Evolutionary conservation across 2,113 vertebrate species (phyloP).

Genomic region (Hippocampus comes): DNA sequence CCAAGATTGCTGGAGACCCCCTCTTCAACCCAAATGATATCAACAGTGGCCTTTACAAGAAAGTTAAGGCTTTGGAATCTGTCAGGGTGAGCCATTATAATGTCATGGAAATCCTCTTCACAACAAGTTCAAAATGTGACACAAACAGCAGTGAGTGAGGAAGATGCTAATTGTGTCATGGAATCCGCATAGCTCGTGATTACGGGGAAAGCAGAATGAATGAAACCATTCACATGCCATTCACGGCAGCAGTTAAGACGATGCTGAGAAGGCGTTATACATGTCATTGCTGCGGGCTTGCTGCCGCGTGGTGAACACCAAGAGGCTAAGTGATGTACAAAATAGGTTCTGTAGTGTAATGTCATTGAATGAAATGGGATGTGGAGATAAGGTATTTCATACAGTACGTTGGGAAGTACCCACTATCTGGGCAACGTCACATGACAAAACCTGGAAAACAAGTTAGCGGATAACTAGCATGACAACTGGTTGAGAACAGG

Average conservation of each 20-base stretch:
- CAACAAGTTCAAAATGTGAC: background rate
- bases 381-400: too few species aligned
- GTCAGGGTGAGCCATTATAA: slow-evolving; percentile 75
- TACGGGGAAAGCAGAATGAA: slow-evolving; percentile 13
- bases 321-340: too few species aligned
- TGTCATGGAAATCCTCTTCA: background rate
- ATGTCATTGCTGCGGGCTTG: too few species aligned
- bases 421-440: too few species aligned
- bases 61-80: slow-evolving; percentile 85
- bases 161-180: slow-evolving; percentile 1
- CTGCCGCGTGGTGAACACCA: too few species aligned
- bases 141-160: background rate
- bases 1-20: slow-evolving; percentile 91
- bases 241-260: background rate
- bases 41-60: slow-evolving; percentile 87
- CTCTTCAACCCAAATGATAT: slow-evolving; percentile 93
- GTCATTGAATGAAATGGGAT: too few species aligned
- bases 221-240: slow-evolving; percentile 5
- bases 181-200: background rate
- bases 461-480: too few species aligned
- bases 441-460: too few species aligned
- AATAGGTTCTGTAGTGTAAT: too few species aligned
- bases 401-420: too few species aligned
- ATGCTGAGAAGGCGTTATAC: too few species aligned
- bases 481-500: too few species aligned